Conservation (phyloP, 2,888 invertebrate genomes). For the Protodeltote pygarga region DNA sequence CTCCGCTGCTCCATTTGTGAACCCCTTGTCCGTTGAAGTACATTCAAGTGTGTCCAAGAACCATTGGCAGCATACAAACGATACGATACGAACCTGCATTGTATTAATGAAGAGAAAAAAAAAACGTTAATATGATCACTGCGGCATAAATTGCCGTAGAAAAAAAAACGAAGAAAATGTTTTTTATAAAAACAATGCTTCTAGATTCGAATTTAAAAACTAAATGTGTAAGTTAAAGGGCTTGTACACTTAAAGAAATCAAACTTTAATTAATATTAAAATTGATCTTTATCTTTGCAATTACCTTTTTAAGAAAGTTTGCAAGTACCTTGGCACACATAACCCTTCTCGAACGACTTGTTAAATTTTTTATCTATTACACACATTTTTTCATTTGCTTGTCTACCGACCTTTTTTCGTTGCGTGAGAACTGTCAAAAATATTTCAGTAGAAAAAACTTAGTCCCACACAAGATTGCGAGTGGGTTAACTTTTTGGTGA, state of each 20-base stretch:
- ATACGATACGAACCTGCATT: too few relatives aligned
- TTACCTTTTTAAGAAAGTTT: conserved; percentile 29
- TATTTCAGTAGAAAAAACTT: conserved; percentile 26
- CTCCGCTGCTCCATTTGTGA: conserved; percentile 13
- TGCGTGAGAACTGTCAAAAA: conserved; percentile 52
- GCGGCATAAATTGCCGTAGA: too few relatives aligned
- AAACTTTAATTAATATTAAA: conserved; percentile 17
- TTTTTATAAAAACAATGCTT: too few relatives aligned
- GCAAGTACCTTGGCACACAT: too few relatives aligned
- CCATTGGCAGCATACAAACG: background rate
- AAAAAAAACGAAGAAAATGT: too few relatives aligned
- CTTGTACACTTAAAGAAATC: conserved; percentile 19
- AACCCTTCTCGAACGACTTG: conserved; percentile 32
- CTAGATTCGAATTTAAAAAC: background rate
- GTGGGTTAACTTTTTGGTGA: conserved; percentile 45
- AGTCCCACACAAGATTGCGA: conserved; percentile 33
- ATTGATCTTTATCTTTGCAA: conserved; percentile 41
- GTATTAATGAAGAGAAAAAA: too few relatives aligned
- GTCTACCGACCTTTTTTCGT: conserved; percentile 43
- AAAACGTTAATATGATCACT: too few relatives aligned
- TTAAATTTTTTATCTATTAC: conserved; percentile 36
- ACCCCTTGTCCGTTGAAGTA: conserved; percentile 15
- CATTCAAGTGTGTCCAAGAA: conserved; percentile 29
- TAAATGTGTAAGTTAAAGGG: background rate
- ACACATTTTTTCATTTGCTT: conserved; percentile 36